Conservation (phyloP, 1,140 invertebrate genomes). For the Macrobrachium nipponense region DNA sequence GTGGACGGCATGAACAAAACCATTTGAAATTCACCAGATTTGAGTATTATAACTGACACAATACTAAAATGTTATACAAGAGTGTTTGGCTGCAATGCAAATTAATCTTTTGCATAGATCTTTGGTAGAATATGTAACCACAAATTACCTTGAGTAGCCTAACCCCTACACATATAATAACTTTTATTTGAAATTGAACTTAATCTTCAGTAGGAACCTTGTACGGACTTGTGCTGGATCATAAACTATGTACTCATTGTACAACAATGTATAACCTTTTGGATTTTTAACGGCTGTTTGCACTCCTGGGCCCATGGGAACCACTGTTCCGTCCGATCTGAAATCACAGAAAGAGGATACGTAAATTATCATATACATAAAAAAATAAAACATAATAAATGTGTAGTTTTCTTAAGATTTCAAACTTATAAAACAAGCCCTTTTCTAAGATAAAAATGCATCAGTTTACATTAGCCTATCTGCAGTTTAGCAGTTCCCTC, state of each 20-base stretch:
- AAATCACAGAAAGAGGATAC: neutral
- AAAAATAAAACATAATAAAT: no score
- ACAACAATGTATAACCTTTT: conserved; percentile 66
- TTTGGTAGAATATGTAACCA: neutral
- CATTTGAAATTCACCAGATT: no score
- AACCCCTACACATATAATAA: neutral
- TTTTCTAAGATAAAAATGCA: no score
- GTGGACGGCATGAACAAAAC: no score
- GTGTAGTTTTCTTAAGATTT: no score
- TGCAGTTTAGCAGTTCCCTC: no score
- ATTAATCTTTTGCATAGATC: neutral
- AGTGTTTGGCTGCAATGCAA: no score
- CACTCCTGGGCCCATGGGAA: conserved; percentile 64
- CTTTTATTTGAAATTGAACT: conserved; percentile 65
- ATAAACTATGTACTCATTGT: conserved; percentile 72
- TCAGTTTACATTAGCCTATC: no score
- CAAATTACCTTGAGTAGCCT: neutral
- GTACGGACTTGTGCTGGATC: conserved; percentile 69
- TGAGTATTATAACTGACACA: no score
- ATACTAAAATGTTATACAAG: no score
- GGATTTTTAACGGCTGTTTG: conserved; percentile 51
- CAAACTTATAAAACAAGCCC: no score
- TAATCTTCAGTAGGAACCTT: conserved; percentile 67
- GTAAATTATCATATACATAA: neutral
- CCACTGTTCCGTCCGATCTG: conserved; percentile 63